Conservation (phyloP, 2,888 invertebrate genomes). For the Monopis laevigella region DNA sequence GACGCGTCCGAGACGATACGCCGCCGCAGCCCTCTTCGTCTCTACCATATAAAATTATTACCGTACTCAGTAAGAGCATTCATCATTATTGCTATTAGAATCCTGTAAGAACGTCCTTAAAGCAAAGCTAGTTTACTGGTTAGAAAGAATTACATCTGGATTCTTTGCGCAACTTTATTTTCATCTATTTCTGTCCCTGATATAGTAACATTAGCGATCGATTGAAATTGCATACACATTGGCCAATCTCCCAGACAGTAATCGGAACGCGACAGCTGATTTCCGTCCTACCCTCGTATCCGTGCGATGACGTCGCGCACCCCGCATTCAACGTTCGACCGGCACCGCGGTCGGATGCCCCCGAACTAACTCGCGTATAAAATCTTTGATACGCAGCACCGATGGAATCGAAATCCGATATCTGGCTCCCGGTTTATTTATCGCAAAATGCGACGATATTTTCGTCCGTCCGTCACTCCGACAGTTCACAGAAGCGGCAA, state of each 20-base stretch:
- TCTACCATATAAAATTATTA: too few relatives aligned
- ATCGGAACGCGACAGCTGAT: conserved; percentile 58
- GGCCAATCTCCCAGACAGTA: conserved; percentile 48
- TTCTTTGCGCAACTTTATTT: too few relatives aligned
- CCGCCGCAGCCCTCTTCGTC: conserved; percentile 23
- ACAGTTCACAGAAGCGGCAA: conserved; percentile 66
- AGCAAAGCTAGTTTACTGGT: too few relatives aligned
- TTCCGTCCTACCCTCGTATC: conserved; percentile 37
- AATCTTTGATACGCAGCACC: conserved; percentile 64
- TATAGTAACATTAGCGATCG: conserved; percentile 24
- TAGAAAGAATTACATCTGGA: too few relatives aligned
- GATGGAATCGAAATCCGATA: conserved; percentile 65
- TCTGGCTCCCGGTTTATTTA: conserved; percentile 57
- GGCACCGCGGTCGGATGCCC: conserved; percentile 45
- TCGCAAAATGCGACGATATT: conserved; percentile 66
- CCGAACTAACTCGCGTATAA: conserved; percentile 43
- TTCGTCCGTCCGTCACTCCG: conserved; percentile 53
- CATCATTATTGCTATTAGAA: too few relatives aligned
- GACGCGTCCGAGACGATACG: conserved; percentile 42
- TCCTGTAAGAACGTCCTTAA: too few relatives aligned
- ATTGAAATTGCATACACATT: conserved; percentile 49
- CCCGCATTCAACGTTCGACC: conserved; percentile 20
- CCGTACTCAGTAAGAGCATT: too few relatives aligned
- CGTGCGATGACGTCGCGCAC: conserved; percentile 13
- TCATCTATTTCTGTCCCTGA: not conserved